Percentiles rank a stretch among this genome's conserved stretches.
Conservation (phyloP, 2,113 vertebrate species). For the Gnathonemus echidnorhynchus region DNA sequence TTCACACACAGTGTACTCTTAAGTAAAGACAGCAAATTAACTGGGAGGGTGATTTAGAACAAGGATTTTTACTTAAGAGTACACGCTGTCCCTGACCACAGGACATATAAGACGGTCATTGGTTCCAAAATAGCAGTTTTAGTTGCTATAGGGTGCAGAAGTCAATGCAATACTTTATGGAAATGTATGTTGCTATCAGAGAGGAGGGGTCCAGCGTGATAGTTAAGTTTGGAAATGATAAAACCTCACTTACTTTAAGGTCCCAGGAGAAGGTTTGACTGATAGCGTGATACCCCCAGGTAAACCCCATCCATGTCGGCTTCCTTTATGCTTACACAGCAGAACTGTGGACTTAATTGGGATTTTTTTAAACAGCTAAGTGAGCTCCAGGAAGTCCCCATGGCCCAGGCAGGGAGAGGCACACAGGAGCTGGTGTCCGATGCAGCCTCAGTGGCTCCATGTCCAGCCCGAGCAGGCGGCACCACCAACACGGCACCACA, state of each 20-base stretch:
- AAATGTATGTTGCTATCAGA: neutral
- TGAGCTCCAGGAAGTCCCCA: conserved; percentile 7
- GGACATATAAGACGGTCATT: conserved; percentile 2
- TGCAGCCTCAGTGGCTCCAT: neutral
- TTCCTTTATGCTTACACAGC: conserved; percentile 25
- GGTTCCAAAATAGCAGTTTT: neutral
- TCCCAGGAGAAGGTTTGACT: conserved; percentile 26
- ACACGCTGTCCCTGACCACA: neutral
- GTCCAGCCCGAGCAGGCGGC: neutral
- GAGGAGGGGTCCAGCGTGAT: conserved; percentile 13
- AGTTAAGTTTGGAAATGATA: conserved; percentile 20
- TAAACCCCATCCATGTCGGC: conserved; percentile 10
- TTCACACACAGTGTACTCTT: neutral
- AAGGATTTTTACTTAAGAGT: neutral
- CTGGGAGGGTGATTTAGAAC: neutral
- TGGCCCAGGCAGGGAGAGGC: neutral
- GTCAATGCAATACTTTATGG: conserved; percentile 1
- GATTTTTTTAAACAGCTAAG: conserved; percentile 35
- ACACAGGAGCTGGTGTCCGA: neutral
- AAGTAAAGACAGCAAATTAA: neutral
- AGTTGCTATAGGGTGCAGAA: neutral
- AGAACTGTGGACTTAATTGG: conserved; percentile 35
- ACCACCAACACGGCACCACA: neutral
- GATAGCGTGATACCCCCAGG: conserved; percentile 18
- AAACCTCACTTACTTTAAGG: conserved; percentile 17